Evolutionary conservation across 2,797 vertebrate genomes (phyloP), one percentile per base, ranked within the genome.

Genomic region (Arremon brunneinucha): DNA sequence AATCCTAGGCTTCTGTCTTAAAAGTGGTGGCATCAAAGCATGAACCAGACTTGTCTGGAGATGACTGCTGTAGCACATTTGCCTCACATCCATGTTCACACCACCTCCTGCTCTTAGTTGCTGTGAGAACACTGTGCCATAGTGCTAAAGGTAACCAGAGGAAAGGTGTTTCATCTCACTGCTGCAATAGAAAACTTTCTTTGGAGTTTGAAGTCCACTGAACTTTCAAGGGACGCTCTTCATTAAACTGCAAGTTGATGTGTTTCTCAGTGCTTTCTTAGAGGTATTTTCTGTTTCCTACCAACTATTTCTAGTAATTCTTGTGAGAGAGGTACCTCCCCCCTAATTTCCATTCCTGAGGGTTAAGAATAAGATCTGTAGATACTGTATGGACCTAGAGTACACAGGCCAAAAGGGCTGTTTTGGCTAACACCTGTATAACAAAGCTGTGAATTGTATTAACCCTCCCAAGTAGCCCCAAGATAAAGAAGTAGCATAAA

Each of bases 341-440:
- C 30, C 7, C 12, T 39, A 6, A 57, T 72, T 83, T 62, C n/a
- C n/a, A 11, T 27, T 57, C 26, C 11, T 64, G 18, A 43, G 67
- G 34, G 34, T 53, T 82, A 22, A 39, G 37, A 60, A 9, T 17
- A 32, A 80, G 41, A 43, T 46, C 28, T 52, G 23, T 37, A 15
- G 32, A 7, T 22, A 8, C 15, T 53, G 8, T 27, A 6, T 67
- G 30, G 32, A 23, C 41, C 27, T 19, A 64, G 39, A 44, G 44
- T 28, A 60, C 17, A 12, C 27, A 76, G n/a, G 47, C 22, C 7
- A 47, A 24, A 71, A 46, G 21, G 3, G 3, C 22, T 0, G 0
- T 35, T 75, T 26, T 1, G 4, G 17, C 11, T 53, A 55, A 22
- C 50, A 39, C 9, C 35, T 53, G 30, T 27, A 15, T 47, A 65